Base-by-base conservation (phyloP, 2,797 vertebrate species). In the Lemur catta region DNA sequence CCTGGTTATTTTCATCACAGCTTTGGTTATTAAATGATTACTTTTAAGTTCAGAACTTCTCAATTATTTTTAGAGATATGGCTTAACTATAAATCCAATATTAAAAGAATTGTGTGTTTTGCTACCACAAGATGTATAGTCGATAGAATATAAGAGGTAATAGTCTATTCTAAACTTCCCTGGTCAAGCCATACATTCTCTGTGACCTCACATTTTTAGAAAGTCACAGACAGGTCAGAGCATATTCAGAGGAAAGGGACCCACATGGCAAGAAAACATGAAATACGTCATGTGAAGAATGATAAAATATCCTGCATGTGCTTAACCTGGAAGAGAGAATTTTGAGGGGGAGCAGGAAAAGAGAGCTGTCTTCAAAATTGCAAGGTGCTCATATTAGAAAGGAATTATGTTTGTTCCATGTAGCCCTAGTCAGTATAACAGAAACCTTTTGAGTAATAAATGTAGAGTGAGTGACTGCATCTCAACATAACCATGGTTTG, bases 1-100 rank as follows among this genome's bases (percentile, higher is more conserved):
- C 33, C 24, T 96, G 24, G 15, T 50, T 61, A 30, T 38, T 94
- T 93, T 69, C 14, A 67, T 79, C 63, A 61, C 15, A 93, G 35
- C 65, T 80, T 85, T 93, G 30, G 41, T 95, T 91, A 69, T 87
- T 81, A 91, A 43, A 71, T 93, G 65, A 93, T 81, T 30, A 46
- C 26, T 67, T 85, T 61, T 52, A 46, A 92, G 52, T 75, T 46
- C 28, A 46, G 18, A 93, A 75, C 13, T 35, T 90, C 33, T 89
- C 33, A 61, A 33, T 86, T 89, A 46, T 93, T 55, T 79, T 55
- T 86, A 80, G 24, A 69, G 61, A 52, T 52, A 18, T 30, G 20
- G 48, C 61, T 89, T 76, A 76, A 75, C 15, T 50, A 11, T 55
- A 90, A 59, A 61, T 86, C 41, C 4, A 65, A 57, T 84, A 46